Evolutionary conservation across 2,888 invertebrate species (phyloP).

Genomic region (Idaea aversata): DNA sequence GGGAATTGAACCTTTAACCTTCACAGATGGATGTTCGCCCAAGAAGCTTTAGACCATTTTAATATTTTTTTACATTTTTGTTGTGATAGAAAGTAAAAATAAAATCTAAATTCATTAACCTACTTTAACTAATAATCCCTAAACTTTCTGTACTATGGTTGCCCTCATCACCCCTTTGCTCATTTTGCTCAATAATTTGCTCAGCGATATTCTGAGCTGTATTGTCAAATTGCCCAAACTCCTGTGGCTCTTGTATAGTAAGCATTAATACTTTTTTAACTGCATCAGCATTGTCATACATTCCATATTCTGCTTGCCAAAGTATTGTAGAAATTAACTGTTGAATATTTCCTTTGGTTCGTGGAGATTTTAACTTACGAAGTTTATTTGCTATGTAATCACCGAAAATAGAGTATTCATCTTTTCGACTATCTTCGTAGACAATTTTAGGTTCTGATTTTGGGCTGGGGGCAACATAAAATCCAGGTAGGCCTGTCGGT

Average conservation of each 20-base stretch:
- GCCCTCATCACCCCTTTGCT: conserved; percentile 18
- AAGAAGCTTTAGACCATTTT: too few species aligned
- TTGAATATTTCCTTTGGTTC: conserved; percentile 65
- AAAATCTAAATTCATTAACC: too few species aligned
- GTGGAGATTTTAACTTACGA: conserved; percentile 55
- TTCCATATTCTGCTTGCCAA: conserved; percentile 72
- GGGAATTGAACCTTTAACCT: too few species aligned
- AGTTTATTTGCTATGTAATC: conserved; percentile 71
- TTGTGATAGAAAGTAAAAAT: too few species aligned
- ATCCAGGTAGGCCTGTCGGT: conserved; percentile 45
- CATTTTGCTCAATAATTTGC: conserved; percentile 10
- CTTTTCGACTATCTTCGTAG: conserved; percentile 43
- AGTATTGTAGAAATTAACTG: conserved; percentile 69
- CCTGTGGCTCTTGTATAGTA: conserved; percentile 38
- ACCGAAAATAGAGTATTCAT: conserved; percentile 68
- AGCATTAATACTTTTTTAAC: conserved; percentile 62
- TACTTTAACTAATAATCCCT: conserved; percentile 5
- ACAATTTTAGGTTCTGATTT: conserved; percentile 39
- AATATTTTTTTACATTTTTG: too few species aligned
- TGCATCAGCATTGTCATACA: conserved; percentile 64
- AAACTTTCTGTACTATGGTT: conserved; percentile 10
- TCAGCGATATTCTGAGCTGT: conserved; percentile 18
- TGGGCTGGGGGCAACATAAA: conserved; percentile 38
- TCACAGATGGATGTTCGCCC: too few species aligned
- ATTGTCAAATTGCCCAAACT: conserved; percentile 25